Evolutionary conservation across 2,797 vertebrate species (phyloP).

Genomic region (Aeoliscus strigatus): DNA sequence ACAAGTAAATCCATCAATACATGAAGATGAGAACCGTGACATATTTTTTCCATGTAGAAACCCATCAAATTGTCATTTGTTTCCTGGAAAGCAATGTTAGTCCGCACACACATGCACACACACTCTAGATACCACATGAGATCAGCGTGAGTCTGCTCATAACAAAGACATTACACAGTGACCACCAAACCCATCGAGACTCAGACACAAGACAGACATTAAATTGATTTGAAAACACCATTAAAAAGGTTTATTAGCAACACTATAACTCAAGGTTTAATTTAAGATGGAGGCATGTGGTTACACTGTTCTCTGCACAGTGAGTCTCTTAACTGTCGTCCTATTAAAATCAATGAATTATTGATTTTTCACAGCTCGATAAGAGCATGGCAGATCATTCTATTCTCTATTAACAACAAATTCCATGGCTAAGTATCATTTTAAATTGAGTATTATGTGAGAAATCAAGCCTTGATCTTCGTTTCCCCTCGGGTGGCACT

Average conservation of each 20-base stretch:
- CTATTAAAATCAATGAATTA: slow-evolving; percentile 18
- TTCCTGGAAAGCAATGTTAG: slow-evolving; percentile 50
- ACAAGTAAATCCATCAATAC: no score
- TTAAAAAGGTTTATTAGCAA: slow-evolving; percentile 39
- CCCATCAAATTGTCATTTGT: slow-evolving; percentile 50
- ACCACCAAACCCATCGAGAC: slow-evolving; percentile 51
- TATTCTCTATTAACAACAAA: slow-evolving; percentile 8
- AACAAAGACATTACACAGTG: slow-evolving; percentile 39
- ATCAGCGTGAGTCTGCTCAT: slow-evolving; percentile 30
- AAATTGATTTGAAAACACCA: slow-evolving; percentile 43
- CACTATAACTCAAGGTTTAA: slow-evolving; percentile 32
- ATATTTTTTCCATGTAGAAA: no score
- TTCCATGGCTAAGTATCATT: slow-evolving; percentile 13
- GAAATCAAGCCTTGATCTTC: not conserved
- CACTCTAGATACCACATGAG: slow-evolving; percentile 36
- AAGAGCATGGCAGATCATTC: slow-evolving; percentile 5
- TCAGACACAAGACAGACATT: no score
- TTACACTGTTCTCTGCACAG: no score
- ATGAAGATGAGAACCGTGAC: no score
- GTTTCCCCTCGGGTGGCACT: no score
- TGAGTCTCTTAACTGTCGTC: not conserved
- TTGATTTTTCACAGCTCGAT: slow-evolving; percentile 21
- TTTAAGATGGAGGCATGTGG: no score
- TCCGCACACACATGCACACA: slow-evolving; percentile 16
- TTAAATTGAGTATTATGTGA: not conserved